phyloP scores from a whole-genome alignment of 2,113 vertebrate species.

The Seriola rivoliana region DNA sequence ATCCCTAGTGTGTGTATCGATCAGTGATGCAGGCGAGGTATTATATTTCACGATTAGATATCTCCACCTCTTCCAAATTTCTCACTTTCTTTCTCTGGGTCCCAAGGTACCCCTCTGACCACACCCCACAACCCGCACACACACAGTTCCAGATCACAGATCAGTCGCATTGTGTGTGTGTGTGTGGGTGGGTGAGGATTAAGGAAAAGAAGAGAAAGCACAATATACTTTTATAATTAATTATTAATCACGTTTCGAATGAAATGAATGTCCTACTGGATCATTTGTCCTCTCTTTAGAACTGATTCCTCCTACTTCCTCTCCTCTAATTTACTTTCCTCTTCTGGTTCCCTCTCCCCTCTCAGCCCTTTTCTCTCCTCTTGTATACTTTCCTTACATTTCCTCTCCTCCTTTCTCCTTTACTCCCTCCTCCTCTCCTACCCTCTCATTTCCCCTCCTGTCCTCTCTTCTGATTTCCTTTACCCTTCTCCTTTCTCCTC shows the following conservation, averaged over 20 bases:
- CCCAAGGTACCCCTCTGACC: conserved; percentile 47
- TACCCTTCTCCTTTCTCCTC: not conserved
- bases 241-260: not conserved
- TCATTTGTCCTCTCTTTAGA: not conserved
- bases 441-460: not conserved
- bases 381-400: not conserved
- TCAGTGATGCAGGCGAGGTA: conserved; percentile 49
- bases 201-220: not conserved
- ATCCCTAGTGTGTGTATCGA: conserved; percentile 51
- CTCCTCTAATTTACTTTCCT: not conserved
- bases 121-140: conserved; percentile 53
- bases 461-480: not conserved
- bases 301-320: not conserved
- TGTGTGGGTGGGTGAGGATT: not conserved
- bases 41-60: conserved; percentile 64
- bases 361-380: conserved; percentile 1
- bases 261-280: not conserved
- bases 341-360: not conserved
- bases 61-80: conserved; percentile 42
- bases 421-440: not conserved
- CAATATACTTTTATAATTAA: not conserved
- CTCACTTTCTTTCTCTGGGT: conserved; percentile 19
- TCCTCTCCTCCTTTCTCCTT: not conserved
- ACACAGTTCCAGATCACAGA: conserved; percentile 23
- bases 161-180: not conserved